Conservation (phyloP, 2,888 invertebrate species). For the Drosophila flavopinicola region DNA sequence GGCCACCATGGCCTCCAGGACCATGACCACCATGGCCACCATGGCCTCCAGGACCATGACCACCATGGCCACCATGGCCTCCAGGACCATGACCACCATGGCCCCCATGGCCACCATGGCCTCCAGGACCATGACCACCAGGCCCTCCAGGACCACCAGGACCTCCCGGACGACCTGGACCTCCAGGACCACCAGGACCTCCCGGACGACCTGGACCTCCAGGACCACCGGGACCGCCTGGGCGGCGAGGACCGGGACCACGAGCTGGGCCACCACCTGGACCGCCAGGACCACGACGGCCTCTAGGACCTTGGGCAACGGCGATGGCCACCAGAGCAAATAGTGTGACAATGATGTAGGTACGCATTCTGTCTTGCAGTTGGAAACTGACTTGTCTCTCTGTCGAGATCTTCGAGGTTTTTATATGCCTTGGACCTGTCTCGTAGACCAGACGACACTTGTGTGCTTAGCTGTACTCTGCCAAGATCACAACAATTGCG, state of each 20-base stretch:
- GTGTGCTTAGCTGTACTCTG: conserved; percentile 38
- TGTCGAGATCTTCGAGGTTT: conserved; percentile 11
- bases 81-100: background rate
- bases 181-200: conserved; percentile 6
- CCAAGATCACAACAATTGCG: background rate
- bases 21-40: conserved; percentile 6
- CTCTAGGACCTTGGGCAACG: conserved; percentile 19
- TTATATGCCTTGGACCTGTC: conserved; percentile 17
- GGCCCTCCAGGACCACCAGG: conserved; percentile 2
- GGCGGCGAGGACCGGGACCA: conserved; percentile 4
- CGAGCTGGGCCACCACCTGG: background rate
- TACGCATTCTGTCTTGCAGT: conserved; percentile 45
- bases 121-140: conserved; percentile 1
- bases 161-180: background rate
- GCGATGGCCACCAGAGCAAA: conserved; percentile 37
- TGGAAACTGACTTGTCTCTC: conserved; percentile 19
- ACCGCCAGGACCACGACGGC: conserved; percentile 8
- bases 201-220: background rate
- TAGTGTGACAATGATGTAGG: conserved; percentile 32
- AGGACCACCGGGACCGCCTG: background rate
- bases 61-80: conserved; percentile 2
- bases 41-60: conserved; percentile 8
- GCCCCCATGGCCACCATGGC: conserved; percentile 4
- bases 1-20: background rate
- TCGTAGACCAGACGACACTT: background rate